Conservation (phyloP, 2,113 vertebrate species). For the Pavo muticus region DNA sequence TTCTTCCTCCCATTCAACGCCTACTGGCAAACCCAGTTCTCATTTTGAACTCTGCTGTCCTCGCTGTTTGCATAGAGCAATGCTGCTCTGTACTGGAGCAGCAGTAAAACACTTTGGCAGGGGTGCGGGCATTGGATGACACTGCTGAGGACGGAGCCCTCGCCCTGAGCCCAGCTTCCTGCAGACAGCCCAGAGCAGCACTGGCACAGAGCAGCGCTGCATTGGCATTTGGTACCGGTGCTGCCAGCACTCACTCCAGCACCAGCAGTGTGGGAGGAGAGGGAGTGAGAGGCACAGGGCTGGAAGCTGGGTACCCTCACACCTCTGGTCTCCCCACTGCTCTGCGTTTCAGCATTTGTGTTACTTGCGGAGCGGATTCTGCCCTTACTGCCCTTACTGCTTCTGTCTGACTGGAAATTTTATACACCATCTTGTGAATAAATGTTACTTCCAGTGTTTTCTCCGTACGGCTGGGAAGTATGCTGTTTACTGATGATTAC, state of each 20-base stretch:
- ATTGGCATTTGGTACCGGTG: background rate
- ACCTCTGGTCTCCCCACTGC: background rate
- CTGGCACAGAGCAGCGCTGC: background rate
- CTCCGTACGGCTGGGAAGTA: background rate
- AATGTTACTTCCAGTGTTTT: background rate
- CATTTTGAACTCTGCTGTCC: background rate
- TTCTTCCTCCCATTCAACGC: background rate
- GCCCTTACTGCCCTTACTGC: no score
- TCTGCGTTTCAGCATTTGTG: rapidly evolving
- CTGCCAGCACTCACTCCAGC: background rate
- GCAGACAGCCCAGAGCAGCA: background rate
- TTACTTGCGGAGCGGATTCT: no score
- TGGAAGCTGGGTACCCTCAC: rapidly evolving
- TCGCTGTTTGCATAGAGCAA: background rate
- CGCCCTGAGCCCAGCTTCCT: background rate
- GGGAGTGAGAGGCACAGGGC: background rate
- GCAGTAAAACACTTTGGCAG: background rate
- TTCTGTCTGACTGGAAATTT: rapidly evolving
- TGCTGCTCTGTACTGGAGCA: background rate
- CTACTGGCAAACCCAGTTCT: background rate
- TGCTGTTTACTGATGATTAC: background rate
- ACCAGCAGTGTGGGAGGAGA: background rate
- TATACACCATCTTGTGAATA: background rate
- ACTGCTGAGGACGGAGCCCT: background rate
- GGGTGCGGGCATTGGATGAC: background rate